Conservation (phyloP, 2,888 invertebrate genomes). For the Sclerodermus sp. region DNA sequence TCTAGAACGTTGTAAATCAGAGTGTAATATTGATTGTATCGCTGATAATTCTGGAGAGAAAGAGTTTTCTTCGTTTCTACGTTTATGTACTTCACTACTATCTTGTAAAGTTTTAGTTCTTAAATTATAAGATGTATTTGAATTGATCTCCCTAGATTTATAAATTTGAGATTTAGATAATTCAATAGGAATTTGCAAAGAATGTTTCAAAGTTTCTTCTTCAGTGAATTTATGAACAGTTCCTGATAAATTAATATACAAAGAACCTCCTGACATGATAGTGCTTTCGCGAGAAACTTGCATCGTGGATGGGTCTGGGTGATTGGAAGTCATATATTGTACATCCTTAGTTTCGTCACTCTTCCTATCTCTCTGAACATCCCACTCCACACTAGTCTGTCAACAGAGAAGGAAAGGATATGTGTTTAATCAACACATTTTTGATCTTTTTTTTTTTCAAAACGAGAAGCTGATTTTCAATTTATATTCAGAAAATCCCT, state of each 20-base stretch:
- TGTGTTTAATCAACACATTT: conserved; percentile 52
- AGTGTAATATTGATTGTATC: conserved; percentile 40
- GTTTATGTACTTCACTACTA: too few relatives aligned
- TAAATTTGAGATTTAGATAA: conserved; percentile 12
- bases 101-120: too few relatives aligned
- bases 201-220: conserved; percentile 15
- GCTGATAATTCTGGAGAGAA: conserved; percentile 47
- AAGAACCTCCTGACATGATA: conserved; percentile 43
- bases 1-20: conserved; percentile 28
- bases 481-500: conserved; percentile 58
- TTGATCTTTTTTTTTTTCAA: conserved; percentile 37
- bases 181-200: conserved; percentile 14
- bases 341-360: conserved; percentile 55
- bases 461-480: conserved; percentile 39
- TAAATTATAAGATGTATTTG: conserved; percentile 9
- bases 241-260: conserved; percentile 39
- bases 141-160: conserved; percentile 11
- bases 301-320: conserved; percentile 38
- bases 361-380: conserved; percentile 57
- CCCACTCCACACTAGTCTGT: conserved; percentile 64
- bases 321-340: conserved; percentile 43
- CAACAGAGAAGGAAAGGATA: conserved; percentile 72
- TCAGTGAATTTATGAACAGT: conserved; percentile 18
- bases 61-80: too few relatives aligned
- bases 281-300: conserved; percentile 42